Conservation (phyloP, 2,113 vertebrate genomes). For the Oncorhynchus kisutch region DNA sequence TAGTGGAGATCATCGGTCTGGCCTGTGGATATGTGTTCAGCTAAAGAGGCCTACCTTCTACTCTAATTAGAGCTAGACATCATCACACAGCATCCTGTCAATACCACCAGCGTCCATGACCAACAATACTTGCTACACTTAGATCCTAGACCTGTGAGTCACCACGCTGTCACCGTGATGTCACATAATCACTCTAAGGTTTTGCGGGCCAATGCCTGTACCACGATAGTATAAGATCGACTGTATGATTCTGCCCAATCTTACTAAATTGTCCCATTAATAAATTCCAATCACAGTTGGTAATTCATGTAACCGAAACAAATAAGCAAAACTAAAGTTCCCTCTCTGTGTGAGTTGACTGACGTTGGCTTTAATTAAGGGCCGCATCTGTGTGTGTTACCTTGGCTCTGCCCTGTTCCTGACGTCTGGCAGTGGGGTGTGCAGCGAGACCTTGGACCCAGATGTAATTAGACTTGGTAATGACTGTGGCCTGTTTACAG, state of each 20-base stretch:
- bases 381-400: conserved; percentile 43
- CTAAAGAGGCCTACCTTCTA: conserved; percentile 14
- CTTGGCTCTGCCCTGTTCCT: not conserved
- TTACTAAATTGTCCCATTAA: no score
- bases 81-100: conserved; percentile 27
- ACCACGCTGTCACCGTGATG: conserved; percentile 20
- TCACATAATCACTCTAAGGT: not conserved
- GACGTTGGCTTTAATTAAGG: conserved; percentile 67
- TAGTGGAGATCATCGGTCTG: conserved; percentile 51
- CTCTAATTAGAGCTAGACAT: conserved; percentile 41
- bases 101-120: conserved; percentile 26
- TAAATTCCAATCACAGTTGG: no score
- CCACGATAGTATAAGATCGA: conserved; percentile 26
- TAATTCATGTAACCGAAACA: conserved; percentile 19
- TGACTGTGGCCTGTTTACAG: conserved; percentile 77
- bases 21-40: conserved; percentile 8
- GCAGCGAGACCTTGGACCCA: conserved; percentile 62
- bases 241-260: not conserved
- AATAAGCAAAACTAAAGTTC: not conserved
- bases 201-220: conserved; percentile 5
- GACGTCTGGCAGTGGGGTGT: conserved; percentile 24
- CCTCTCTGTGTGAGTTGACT: conserved; percentile 29
- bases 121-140: conserved; percentile 26
- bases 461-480: conserved; percentile 81
- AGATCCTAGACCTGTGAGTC: conserved; percentile 41